These are phyloP conservation scores for Yoshiicerus persimilis DNA, from an alignment of 1,140 invertebrate genomes.

Conservation along the genomic window DNA sequence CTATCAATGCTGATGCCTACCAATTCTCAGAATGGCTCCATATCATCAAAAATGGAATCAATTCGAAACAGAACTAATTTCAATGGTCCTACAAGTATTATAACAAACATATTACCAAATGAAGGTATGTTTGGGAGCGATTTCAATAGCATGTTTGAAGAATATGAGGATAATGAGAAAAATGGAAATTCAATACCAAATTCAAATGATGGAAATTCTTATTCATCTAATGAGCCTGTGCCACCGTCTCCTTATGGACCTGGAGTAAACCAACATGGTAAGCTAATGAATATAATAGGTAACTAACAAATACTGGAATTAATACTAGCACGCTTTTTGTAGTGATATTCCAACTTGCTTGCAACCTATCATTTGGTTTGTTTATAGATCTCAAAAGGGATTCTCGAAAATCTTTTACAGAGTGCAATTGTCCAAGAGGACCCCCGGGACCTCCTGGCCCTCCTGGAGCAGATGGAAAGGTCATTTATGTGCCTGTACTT, in stretches of 20 bases:
- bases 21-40: neutral
- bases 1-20: neutral
- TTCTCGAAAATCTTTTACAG: neutral
- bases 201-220: neutral
- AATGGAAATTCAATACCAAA: neutral
- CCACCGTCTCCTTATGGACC: neutral
- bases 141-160: neutral
- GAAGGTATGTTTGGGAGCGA: no score
- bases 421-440: neutral
- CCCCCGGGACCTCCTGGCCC: neutral
- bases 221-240: neutral
- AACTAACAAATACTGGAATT: no score
- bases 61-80: neutral
- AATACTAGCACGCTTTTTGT: no score
- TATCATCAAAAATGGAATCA: neutral
- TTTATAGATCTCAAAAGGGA: neutral
- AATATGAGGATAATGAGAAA: neutral
- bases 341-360: no score
- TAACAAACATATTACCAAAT: neutral
- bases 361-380: no score
- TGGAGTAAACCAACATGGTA: neutral
- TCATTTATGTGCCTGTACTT: conserved; percentile 4
- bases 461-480: neutral
- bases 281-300: neutral
- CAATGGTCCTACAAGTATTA: neutral